Conservation (phyloP, 1,140 invertebrate species). For the Leptinotarsa defecta region DNA sequence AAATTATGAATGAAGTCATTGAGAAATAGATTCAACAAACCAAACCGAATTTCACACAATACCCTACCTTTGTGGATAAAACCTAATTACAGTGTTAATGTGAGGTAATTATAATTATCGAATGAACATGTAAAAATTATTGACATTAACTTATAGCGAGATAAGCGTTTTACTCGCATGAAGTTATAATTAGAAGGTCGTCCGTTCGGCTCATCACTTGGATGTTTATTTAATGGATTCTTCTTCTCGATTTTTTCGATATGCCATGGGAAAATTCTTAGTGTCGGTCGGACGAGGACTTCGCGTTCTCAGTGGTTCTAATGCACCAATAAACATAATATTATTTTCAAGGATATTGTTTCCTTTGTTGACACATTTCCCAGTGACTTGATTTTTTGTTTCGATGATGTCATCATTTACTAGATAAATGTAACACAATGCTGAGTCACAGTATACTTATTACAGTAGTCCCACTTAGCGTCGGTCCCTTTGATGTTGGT, state of each 20-base stretch:
- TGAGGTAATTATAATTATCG: constrained; percentile 3
- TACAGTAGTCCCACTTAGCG: too few species aligned
- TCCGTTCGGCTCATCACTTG: neutral
- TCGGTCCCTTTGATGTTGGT: too few species aligned
- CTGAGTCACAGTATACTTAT: too few species aligned
- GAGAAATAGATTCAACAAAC: neutral
- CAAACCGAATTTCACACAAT: neutral
- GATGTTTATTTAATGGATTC: constrained; percentile 6
- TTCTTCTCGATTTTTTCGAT: neutral
- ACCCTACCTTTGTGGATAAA: constrained; percentile 1
- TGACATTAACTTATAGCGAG: neutral
- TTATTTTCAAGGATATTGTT: too few species aligned
- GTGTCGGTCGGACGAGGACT: neutral
- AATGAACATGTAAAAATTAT: constrained; percentile 5
- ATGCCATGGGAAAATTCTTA: constrained; percentile 5
- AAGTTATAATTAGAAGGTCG: constrained; percentile 6
- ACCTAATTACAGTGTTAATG: constrained; percentile 5
- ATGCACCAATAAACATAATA: too few species aligned
- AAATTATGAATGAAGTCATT: too few species aligned
- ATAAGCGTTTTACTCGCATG: neutral
- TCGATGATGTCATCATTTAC: too few species aligned
- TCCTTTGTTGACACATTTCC: too few species aligned
- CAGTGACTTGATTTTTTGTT: too few species aligned
- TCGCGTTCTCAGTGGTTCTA: too few species aligned
- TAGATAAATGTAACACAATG: too few species aligned